Evolutionary conservation across 2,113 vertebrate genomes (phyloP), one percentile per base, ranked within the genome.

Genomic region (Candoia aspera): DNA sequence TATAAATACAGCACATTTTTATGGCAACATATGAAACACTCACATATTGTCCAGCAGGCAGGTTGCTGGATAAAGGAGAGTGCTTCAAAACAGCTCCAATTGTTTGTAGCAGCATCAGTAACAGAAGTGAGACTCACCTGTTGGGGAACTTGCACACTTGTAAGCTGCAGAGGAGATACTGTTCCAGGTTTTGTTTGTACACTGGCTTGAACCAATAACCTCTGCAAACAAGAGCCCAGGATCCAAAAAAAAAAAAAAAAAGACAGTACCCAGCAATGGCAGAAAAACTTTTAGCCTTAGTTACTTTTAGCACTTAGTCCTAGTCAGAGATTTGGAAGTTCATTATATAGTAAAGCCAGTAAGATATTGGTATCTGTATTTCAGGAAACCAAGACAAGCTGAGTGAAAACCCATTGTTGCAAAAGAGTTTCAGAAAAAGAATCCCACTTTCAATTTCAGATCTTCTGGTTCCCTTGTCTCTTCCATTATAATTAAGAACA

Each of bases 161-260:
- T 96, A 87, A 97, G 97, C 95, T 97, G 97, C 58, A 97, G 96
- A 11, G 97, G 96, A 23, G 97, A 97, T 84, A 96, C 95, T 1
- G 97, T 96, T 79, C 96, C 96, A 0, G 96, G 94, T 94, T 97
- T 97, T 73, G 96, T 91, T 93, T 96, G 97, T 86, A 97, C 96
- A 1, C 92, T 95, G 1, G 97, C 95, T 92, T 97, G 97, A 88
- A 97, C 97, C 96, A 97, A 95, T 86, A 97, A 94, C 55, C 96
- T 96, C 97, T 97, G 95, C 59, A 26, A 60, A 93, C 90, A 91
- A 23, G 21, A 29, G 33, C 24, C 29, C 0, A 57, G 13, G 17
- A 23, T 90, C 6, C 24, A 79, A 55, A 88, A 68, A 90, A 58
- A 57, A 12, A 0, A 2, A 49, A 49, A 49, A 49, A 1, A 59